Base-by-base conservation (phyloP, 1,140 invertebrate genomes). In the Macrobrachium rosenbergii region DNA sequence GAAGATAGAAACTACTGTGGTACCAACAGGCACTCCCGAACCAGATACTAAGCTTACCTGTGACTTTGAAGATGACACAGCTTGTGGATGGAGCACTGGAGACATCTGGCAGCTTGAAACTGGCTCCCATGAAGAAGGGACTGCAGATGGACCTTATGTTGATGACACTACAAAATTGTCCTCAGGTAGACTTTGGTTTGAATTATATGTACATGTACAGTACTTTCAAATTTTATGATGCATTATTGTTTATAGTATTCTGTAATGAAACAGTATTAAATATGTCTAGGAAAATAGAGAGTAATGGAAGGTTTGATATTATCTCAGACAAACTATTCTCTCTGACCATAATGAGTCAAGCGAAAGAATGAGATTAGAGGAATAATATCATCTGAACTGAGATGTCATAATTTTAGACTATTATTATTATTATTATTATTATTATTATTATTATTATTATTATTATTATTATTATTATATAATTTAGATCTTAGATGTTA, bases 111-210 rank as follows among this genome's bases (percentile, higher is more conserved):
- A 45, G 77, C 79, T 21, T 86, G 84, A 78, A 58, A 37, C 7
- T 45, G 79, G 28, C 72, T 43, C 63, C 58, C 76, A 37, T 77
- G 84, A 23, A 19, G 52, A 80, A 23, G 43, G 21, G 10, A 73
- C 84, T 23, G 21, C 10, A n/a, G 58, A 43, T 12, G 84, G 84
- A 58, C 84, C 84, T 59, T 17, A 67, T 2, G 77, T 79, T 7
- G 84, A 86, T 58, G 64, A 86, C 45, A 86, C 84, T 23, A 86
- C 84, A 14, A 77, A 86, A n/a, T 76, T 86, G 8, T 86, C 84
- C 21, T 52, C 43, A 73, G 84, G 84, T 72, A 73, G 45, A 45
- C 14, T 17, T 17, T 45, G 21, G 16, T 16, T 58, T 7, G 14
- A 37, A 75, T 37, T 37, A 43, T 6, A 37, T 75, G 12, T 73